These are phyloP conservation scores for Cyphomyrus plagiostoma DNA, from an alignment of 2,113 vertebrate genomes.

Conservation along the genomic window DNA sequence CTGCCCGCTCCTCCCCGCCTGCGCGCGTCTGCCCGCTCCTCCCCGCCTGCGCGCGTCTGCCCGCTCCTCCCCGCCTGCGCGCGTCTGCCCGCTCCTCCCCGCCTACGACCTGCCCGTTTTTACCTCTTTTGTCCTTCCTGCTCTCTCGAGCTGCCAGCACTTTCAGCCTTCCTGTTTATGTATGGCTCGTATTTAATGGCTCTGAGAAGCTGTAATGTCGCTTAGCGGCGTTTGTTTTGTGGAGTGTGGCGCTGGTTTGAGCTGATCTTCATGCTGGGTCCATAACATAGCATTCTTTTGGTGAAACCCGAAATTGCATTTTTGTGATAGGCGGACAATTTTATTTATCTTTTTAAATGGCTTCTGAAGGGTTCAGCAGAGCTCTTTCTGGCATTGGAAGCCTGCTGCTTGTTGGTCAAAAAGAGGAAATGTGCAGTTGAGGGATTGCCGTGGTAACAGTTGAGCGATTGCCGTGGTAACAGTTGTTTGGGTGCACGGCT, in stretches of 20 bases:
- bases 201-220: neutral
- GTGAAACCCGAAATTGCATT: neutral
- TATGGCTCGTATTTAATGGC: neutral
- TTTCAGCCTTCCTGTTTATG: neutral
- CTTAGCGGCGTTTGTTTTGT: neutral
- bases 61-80: too few relatives aligned
- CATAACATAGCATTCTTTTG: neutral
- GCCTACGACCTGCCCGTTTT: neutral
- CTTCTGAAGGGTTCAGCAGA: neutral
- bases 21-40: neutral
- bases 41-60: neutral
- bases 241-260: neutral
- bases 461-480: conserved; percentile 61
- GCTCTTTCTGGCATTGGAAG: neutral
- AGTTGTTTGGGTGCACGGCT: conserved; percentile 43
- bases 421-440: neutral
- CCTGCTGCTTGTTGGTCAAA: neutral
- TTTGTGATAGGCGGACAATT: neutral
- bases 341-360: neutral
- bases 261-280: neutral
- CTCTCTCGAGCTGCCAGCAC: neutral
- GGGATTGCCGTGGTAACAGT: conserved; percentile 51
- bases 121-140: neutral
- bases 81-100: neutral
- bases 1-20: too few relatives aligned